Percentiles rank a stretch among this genome's conserved stretches.
Conservation (phyloP, 2,797 vertebrate species). For the Anolis apletophallus region DNA sequence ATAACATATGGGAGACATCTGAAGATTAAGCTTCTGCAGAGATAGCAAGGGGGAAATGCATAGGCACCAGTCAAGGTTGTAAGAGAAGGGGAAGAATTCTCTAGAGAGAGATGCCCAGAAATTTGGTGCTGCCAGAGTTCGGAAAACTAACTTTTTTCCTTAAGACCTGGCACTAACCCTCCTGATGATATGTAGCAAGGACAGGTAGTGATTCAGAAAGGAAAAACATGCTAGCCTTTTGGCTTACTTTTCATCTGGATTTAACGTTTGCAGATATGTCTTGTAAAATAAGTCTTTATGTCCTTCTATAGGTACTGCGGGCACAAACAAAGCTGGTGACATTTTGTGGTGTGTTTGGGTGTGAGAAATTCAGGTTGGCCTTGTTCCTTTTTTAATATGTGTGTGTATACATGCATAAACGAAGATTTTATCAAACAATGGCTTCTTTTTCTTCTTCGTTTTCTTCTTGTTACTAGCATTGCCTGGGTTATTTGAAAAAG, state of each 20-base stretch:
- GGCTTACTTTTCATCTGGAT: background rate
- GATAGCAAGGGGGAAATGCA: background rate
- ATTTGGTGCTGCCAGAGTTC: too few species aligned
- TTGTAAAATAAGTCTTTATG: conserved; percentile 23
- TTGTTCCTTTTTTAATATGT: background rate
- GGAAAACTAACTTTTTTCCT: too few species aligned
- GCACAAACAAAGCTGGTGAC: conserved; percentile 90
- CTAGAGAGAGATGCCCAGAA: too few species aligned
- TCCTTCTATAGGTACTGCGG: conserved; percentile 82
- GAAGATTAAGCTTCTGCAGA: background rate
- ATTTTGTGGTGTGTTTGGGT: conserved; percentile 89
- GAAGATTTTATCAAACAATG: background rate
- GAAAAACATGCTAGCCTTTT: background rate
- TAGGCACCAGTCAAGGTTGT: background rate
- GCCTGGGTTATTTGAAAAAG: too few species aligned
- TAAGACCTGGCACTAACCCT: background rate
- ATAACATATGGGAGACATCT: background rate
- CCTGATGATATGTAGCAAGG: background rate
- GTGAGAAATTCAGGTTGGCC: conserved; percentile 89
- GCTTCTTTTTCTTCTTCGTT: too few species aligned
- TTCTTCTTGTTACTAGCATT: too few species aligned
- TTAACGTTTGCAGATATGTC: background rate
- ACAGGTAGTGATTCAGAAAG: background rate
- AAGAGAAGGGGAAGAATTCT: background rate
- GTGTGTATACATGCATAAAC: background rate